Conservation (phyloP, 2,113 vertebrate genomes). For the Pachycephala philippinensis region DNA sequence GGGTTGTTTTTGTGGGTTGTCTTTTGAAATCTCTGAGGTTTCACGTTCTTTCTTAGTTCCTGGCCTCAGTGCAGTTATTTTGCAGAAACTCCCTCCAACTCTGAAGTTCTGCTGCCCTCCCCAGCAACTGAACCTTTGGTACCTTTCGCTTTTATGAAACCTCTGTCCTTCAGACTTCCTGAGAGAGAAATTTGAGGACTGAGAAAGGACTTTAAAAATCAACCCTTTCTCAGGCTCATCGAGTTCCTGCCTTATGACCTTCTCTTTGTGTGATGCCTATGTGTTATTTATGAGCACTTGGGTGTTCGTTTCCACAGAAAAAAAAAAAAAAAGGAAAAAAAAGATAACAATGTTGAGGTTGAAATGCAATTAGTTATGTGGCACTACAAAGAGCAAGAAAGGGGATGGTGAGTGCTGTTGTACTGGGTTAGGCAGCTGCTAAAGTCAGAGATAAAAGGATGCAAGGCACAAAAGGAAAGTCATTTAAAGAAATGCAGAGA, state of each 20-base stretch:
- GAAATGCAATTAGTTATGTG: not conserved
- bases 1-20: not conserved
- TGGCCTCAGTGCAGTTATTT: not conserved
- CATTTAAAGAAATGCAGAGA: not conserved
- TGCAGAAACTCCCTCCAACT: not conserved
- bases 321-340: not conserved
- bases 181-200: not conserved
- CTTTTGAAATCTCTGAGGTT: not conserved
- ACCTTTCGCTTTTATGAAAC: not conserved
- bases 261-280: not conserved
- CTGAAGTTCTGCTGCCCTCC: not conserved
- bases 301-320: accelerated
- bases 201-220: not conserved
- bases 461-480: not conserved
- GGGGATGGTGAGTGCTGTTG: not conserved
- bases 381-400: not conserved
- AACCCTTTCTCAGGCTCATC: not conserved
- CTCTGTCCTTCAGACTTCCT: not conserved
- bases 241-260: not conserved
- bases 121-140: not conserved
- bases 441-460: not conserved
- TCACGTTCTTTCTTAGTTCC: not conserved
- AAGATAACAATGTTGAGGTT: not conserved
- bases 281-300: not conserved
- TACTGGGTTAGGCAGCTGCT: not conserved